Conservation (phyloP, 64 coral and sea anemone species). For the Porites australiensis region DNA sequence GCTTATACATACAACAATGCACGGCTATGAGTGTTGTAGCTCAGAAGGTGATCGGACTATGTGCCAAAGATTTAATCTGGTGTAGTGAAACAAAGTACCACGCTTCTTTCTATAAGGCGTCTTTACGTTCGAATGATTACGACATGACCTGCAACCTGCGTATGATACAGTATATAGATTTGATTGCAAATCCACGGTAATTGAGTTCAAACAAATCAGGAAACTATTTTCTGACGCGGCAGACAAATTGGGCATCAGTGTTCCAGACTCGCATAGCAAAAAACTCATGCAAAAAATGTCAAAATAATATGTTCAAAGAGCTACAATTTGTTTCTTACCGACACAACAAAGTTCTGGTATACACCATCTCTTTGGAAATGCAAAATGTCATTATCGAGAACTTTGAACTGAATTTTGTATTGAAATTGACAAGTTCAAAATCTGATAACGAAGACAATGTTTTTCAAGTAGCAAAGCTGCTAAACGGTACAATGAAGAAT, state of each 20-base stretch:
- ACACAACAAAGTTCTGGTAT: constrained; percentile 56
- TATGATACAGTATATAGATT: constrained; percentile 67
- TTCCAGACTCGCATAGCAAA: constrained; percentile 70
- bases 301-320: constrained; percentile 55
- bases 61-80: constrained; percentile 37
- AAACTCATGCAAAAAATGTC: constrained; percentile 61
- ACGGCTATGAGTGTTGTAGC: constrained; percentile 26
- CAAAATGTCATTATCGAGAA: constrained; percentile 29
- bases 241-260: constrained; percentile 52
- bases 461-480: constrained; percentile 27
- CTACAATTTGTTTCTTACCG: constrained; percentile 61
- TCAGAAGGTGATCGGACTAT: constrained; percentile 51
- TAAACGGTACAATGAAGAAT: constrained; percentile 42
- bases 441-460: constrained; percentile 38
- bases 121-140: not conserved
- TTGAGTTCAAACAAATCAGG: constrained; percentile 73
- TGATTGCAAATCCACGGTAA: constrained; percentile 65
- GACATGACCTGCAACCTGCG: constrained; percentile 20
- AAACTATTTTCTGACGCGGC: constrained; percentile 63
- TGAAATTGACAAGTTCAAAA: constrained; percentile 16
- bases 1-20: constrained; percentile 47
- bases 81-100: constrained; percentile 19
- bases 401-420: constrained; percentile 45
- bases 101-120: constrained; percentile 19
- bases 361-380: constrained; percentile 31